phyloP scores from a whole-genome alignment of 2,113 vertebrate species.

The Scortum barcoo region DNA sequence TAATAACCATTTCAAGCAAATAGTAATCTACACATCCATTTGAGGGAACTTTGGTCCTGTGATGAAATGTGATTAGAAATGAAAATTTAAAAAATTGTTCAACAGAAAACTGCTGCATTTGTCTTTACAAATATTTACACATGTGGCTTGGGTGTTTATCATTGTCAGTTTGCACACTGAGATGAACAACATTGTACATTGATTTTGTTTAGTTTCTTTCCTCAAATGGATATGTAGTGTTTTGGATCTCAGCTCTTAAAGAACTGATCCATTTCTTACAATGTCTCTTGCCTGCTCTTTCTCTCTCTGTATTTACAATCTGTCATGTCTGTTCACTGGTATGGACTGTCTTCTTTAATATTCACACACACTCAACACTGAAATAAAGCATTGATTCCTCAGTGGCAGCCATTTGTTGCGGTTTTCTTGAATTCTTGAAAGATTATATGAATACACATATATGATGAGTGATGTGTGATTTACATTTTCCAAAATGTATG shows the following conservation, averaged over 20 bases:
- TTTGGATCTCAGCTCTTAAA: slow-evolving; percentile 19
- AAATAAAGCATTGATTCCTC: slow-evolving; percentile 73
- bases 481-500: too few relatives aligned
- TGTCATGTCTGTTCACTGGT: slow-evolving; percentile 56
- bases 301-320: slow-evolving; percentile 55
- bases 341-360: slow-evolving; percentile 45
- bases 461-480: too few relatives aligned
- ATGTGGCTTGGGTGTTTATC: not conserved
- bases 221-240: slow-evolving; percentile 16
- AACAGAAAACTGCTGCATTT: not conserved
- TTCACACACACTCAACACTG: slow-evolving; percentile 52
- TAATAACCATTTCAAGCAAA: not conserved
- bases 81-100: not conserved
- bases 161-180: not conserved
- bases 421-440: slow-evolving; percentile 5
- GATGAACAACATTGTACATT: not conserved
- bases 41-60: not conserved
- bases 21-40: slow-evolving; percentile 7
- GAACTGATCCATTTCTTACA: not conserved
- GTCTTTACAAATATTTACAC: not conserved
- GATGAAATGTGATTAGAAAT: too few relatives aligned
- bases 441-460: not conserved
- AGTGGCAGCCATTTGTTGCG: slow-evolving; percentile 11
- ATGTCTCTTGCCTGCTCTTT: slow-evolving; percentile 49
- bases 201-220: rapidly evolving